Evolutionary conservation across 2,797 vertebrate species (phyloP).

Genomic region (Smutsia temminckii): DNA sequence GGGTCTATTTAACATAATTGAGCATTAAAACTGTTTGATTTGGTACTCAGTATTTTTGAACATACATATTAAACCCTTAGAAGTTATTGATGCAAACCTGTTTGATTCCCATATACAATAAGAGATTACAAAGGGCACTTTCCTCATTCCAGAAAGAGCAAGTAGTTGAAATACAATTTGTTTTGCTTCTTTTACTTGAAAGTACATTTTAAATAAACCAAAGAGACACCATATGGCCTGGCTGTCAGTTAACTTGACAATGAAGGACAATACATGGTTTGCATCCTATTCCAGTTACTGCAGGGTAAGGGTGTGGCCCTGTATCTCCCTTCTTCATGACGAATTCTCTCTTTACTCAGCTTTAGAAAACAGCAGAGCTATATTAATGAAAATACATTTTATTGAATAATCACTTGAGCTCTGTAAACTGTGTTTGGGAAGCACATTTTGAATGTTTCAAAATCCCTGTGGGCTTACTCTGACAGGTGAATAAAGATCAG

Average conservation of each 20-base stretch:
- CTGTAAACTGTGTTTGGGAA: constrained; percentile 16
- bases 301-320: not conserved
- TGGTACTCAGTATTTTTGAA: constrained; percentile 63
- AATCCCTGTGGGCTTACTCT: not conserved
- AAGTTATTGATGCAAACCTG: constrained; percentile 63
- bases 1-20: constrained; percentile 74
- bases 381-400: constrained; percentile 41
- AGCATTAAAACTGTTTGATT: constrained; percentile 71
- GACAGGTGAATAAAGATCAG: not conserved
- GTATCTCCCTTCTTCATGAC: constrained; percentile 31
- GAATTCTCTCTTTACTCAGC: constrained; percentile 1
- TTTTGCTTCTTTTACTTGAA: constrained; percentile 14
- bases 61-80: constrained; percentile 58
- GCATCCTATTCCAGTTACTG: constrained; percentile 36
- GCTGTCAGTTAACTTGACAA: constrained; percentile 24
- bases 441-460: constrained; percentile 24
- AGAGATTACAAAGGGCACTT: constrained; percentile 36
- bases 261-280: constrained; percentile 52
- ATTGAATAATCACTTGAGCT: constrained; percentile 21
- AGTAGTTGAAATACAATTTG: constrained; percentile 28
- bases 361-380: constrained; percentile 30
- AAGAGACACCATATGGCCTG: not conserved
- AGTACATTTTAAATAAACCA: constrained; percentile 41
- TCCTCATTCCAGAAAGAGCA: constrained; percentile 58
- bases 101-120: not conserved